Evolutionary conservation across 1,140 invertebrate species (phyloP).

Genomic region (Trichogramma pretiosum): DNA sequence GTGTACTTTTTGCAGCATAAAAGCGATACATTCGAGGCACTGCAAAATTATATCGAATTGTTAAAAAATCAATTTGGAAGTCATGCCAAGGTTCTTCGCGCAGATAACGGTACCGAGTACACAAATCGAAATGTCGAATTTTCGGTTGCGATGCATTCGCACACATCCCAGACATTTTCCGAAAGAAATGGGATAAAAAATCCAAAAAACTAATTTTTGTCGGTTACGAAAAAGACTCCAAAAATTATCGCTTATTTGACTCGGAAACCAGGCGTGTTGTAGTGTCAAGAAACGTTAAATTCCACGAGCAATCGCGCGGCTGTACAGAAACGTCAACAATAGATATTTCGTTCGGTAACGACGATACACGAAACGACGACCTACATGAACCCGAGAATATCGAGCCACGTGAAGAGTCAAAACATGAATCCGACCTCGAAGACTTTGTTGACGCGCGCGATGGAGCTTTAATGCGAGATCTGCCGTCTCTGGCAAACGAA

Average conservation of each 20-base stretch:
- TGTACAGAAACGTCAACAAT: too few relatives aligned
- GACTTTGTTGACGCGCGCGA: too few relatives aligned
- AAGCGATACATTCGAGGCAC: conserved; percentile 20
- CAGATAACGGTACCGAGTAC: conserved; percentile 23
- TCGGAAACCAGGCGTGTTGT: conserved; percentile 7
- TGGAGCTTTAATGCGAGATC: too few relatives aligned
- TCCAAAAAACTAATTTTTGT: conserved; percentile 20
- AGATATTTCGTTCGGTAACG: too few relatives aligned
- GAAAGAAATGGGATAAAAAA: conserved; percentile 16
- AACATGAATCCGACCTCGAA: not conserved
- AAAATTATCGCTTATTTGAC: conserved; percentile 21
- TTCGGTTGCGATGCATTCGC: conserved; percentile 17
- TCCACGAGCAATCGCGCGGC: too few relatives aligned
- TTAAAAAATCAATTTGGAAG: conserved; percentile 15
- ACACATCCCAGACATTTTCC: conserved; percentile 3
- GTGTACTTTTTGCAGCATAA: conserved; percentile 31
- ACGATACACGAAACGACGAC: too few relatives aligned
- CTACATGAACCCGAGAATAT: too few relatives aligned
- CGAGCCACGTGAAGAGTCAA: not conserved
- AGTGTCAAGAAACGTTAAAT: conserved; percentile 19
- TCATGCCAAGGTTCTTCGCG: conserved; percentile 20
- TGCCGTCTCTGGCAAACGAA: too few relatives aligned
- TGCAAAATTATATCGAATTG: conserved; percentile 20
- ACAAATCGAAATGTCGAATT: conserved; percentile 13
- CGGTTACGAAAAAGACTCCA: conserved; percentile 16